Evolutionary conservation across 2,113 vertebrate genomes (phyloP), one percentile per base, ranked within the genome.

Genomic region (Numenius arquata): DNA sequence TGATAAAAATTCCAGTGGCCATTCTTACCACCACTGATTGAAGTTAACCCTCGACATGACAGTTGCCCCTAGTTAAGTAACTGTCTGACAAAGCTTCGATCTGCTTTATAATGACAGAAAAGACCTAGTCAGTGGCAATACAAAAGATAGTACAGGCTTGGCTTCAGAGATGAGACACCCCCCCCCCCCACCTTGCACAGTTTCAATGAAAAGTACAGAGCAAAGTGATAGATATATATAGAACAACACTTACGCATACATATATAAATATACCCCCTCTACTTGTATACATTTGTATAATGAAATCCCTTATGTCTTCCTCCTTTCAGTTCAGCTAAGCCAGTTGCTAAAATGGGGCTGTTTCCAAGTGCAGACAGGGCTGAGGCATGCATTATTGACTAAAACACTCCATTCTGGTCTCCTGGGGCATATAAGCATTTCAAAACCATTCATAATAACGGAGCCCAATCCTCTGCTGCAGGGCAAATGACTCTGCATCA

Each of bases 401-500:
- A 77, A 85, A 94, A 55, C 25, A 26, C 70, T 95, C 53, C 50
- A 15, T 95, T 92, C 58, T 82, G 80, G n/a, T 85, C 80, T 95
- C 81, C 62, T 80, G 89, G 87, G 96, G 86, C 71, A 80, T 74
- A 45, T 15, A 47, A 91, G 70, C 45, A 12, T 96, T 95, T 96
- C 94, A 70, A 92, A 95, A 55, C 86, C 90, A 87, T 96, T 88
- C 77, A 85, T 79, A 94, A 85, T 63, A 88, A 79, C 6, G 12
- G 92, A 95, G 45, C 45, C 81, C 74, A 93, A 8, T 79, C 89
- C 59, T 85, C 1, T 85, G 88, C 95, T 89, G 77, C 40, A 62
- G 81, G 91, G 95, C 71, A 94, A 90, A 95, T 88, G 94, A 85
- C 93, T 94, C 65, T 96, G 78, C 95, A 85, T 95, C 90, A 80